These are phyloP conservation scores for Temnothorax rugatulus DNA, from an alignment of 2,888 invertebrate species.

Conservation along the genomic window DNA sequence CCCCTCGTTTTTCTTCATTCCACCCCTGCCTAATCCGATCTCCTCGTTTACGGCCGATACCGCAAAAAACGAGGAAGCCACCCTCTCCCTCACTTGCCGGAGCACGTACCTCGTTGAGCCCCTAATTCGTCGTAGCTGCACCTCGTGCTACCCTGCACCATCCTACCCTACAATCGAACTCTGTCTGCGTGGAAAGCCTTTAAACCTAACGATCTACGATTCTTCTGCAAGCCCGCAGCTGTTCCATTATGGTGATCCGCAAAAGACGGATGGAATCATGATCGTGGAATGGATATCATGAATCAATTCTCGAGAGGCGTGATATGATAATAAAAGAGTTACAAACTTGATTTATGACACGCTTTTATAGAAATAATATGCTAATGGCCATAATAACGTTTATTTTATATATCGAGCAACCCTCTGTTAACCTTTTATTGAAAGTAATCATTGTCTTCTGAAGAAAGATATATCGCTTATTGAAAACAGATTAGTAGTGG, in stretches of 20 bases:
- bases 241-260: conserved; percentile 45
- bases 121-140: conserved; percentile 49
- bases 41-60: conserved; percentile 46
- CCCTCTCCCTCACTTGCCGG: conserved; percentile 33
- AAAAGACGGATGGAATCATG: conserved; percentile 39
- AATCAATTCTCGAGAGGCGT: conserved; percentile 38
- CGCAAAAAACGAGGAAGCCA: conserved; percentile 54
- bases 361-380: conserved; percentile 15
- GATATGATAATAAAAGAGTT: conserved; percentile 19
- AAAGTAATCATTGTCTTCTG: conserved; percentile 9
- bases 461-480: neutral
- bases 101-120: conserved; percentile 53
- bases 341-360: conserved; percentile 9
- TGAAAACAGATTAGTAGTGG: neutral
- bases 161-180: conserved; percentile 14
- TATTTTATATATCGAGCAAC: neutral
- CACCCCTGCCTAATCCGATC: conserved; percentile 9
- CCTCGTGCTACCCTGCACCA: neutral
- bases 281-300: conserved; percentile 14
- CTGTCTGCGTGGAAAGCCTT: conserved; percentile 29
- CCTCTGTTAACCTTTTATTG: neutral
- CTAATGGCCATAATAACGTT: neutral
- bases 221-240: conserved; percentile 42
- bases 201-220: conserved; percentile 46
- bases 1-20: conserved; percentile 43